Conservation (phyloP, 2,113 vertebrate species). For the Dromiciops gliroides region DNA sequence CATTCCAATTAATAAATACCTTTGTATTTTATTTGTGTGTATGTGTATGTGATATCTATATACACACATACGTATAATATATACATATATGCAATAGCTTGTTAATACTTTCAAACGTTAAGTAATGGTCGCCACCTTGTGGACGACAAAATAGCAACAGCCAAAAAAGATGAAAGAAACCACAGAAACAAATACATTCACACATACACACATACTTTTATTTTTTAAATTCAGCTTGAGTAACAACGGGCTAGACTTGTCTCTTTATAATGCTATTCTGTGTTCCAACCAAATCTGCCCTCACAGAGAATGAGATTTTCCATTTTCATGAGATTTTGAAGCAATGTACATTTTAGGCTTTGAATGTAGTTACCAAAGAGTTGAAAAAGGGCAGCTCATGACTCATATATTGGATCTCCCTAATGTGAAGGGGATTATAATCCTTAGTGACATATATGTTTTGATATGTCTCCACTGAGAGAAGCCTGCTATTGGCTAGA, state of each 20-base stretch:
- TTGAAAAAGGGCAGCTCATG: not conserved
- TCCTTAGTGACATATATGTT: fast-evolving
- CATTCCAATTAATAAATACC: not conserved
- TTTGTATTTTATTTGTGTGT: no score
- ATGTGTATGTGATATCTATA: no score
- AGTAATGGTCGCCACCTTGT: constrained; percentile 47
- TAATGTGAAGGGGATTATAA: fast-evolving
- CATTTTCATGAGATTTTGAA: not conserved
- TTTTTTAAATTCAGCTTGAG: not conserved
- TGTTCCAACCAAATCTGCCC: not conserved
- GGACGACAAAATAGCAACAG: constrained; percentile 22
- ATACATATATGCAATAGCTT: not conserved
- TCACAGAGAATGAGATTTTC: not conserved
- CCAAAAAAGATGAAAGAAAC: not conserved
- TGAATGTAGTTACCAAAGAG: not conserved
- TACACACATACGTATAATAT: no score
- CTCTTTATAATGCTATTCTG: not conserved
- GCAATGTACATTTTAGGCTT: not conserved
- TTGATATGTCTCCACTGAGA: not conserved
- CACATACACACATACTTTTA: not conserved
- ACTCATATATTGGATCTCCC: no score
- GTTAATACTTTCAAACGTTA: not conserved
- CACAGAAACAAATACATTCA: not conserved
- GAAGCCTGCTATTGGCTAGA: no score
- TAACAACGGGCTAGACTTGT: not conserved